Conservation (phyloP, 2,797 vertebrate genomes). For the Periophthalmus magnuspinnatus region DNA sequence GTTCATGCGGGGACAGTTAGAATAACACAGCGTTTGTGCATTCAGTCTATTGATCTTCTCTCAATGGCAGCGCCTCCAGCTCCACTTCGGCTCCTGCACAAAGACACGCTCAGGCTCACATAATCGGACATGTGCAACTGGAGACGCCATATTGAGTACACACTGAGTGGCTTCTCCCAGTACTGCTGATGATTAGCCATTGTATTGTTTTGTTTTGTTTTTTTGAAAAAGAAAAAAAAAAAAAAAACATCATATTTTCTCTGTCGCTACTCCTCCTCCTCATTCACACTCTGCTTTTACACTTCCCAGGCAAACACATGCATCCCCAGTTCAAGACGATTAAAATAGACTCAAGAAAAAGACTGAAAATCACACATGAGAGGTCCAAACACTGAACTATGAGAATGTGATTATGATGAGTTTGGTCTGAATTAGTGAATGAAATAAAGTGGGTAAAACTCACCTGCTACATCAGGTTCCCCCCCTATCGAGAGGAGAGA, state of each 20-base stretch:
- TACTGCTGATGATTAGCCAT: constrained; percentile 38
- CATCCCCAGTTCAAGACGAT: constrained; percentile 37
- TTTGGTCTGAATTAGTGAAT: constrained; percentile 1
- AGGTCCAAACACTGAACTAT: constrained; percentile 2
- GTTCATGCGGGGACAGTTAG: constrained; percentile 20
- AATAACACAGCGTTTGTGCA: constrained; percentile 49
- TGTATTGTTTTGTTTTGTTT: constrained; percentile 75
- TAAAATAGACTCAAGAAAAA: constrained; percentile 36
- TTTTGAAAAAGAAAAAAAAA: constrained; percentile 27
- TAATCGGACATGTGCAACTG: constrained; percentile 20
- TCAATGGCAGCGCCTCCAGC: constrained; percentile 36
- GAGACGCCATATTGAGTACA: constrained; percentile 26
- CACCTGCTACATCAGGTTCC: constrained; percentile 57
- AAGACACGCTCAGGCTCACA: constrained; percentile 12
- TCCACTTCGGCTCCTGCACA: constrained; percentile 16
- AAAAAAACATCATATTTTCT: constrained; percentile 19
- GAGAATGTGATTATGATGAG: constrained; percentile 12
- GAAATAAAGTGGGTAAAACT: too few relatives aligned
- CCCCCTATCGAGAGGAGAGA: constrained; percentile 26
- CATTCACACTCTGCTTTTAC: constrained; percentile 45
- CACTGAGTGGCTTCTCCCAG: constrained; percentile 12
- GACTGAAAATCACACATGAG: constrained; percentile 14
- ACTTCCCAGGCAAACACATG: constrained; percentile 40
- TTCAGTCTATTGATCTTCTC: constrained; percentile 51
- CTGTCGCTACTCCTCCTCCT: constrained; percentile 15